These are phyloP conservation scores for Brachyhypopomus gauderio DNA, from an alignment of 2,113 vertebrate species.

Conservation along the genomic window DNA sequence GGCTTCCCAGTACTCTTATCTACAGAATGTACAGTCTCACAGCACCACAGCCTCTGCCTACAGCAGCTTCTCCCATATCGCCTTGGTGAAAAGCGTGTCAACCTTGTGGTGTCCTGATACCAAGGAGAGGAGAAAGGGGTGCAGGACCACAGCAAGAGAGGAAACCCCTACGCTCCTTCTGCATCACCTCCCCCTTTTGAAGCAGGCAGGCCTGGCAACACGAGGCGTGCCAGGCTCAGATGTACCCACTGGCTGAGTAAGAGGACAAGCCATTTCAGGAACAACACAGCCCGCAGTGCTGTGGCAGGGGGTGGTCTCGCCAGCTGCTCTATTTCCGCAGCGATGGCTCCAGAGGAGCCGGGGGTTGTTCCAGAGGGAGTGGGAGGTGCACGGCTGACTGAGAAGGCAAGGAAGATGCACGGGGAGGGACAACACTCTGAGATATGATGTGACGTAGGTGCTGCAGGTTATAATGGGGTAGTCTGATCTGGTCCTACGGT, in stretches of 20 bases:
- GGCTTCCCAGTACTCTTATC: neutral
- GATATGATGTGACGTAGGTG: neutral
- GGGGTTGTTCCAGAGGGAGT: slow-evolving; percentile 6
- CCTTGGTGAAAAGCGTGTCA: neutral
- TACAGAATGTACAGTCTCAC: neutral
- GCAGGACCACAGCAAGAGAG: too few relatives aligned
- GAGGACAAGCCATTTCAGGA: slow-evolving; percentile 36
- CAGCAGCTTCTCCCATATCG: neutral
- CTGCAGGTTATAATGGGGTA: neutral
- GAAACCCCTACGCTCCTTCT: neutral
- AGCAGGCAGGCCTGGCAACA: slow-evolving; percentile 17
- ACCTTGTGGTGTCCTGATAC: neutral
- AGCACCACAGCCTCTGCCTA: neutral
- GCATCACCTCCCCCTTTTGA: neutral
- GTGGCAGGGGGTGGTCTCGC: slow-evolving; percentile 7
- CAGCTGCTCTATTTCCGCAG: slow-evolving; percentile 10
- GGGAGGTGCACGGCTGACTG: neutral
- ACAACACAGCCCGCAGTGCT: slow-evolving; percentile 2
- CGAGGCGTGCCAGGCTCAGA: slow-evolving; percentile 11
- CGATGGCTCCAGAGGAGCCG: slow-evolving; percentile 19
- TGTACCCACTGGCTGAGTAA: slow-evolving; percentile 39
- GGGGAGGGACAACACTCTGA: too few relatives aligned
- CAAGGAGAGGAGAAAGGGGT: neutral
- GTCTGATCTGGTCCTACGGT: neutral
- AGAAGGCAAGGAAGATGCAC: too few relatives aligned